Conservation (phyloP, 1,140 invertebrate genomes). For the Leptopilina boulardi region DNA sequence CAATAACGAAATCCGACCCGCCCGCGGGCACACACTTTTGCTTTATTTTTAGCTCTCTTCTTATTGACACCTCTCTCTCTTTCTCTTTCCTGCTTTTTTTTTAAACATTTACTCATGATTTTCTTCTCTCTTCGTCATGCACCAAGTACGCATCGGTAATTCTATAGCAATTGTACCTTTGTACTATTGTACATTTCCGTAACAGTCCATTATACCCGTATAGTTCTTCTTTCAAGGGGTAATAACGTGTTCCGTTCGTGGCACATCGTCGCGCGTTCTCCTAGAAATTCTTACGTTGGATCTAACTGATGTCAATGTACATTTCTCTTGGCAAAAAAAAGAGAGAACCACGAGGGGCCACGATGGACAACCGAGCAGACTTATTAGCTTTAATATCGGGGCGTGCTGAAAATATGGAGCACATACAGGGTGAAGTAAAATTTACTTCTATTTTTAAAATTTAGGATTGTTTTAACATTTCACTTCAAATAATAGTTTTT, state of each 20-base stretch:
- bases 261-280: not conserved
- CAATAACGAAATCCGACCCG: constrained; percentile 74
- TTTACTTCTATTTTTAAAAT: not conserved
- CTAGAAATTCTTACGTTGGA: not conserved
- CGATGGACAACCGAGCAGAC: constrained; percentile 18
- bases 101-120: constrained; percentile 22
- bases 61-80: constrained; percentile 42
- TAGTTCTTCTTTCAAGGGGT: constrained; percentile 16
- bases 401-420: not conserved
- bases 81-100: constrained; percentile 43
- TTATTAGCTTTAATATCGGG: constrained; percentile 35
- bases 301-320: not conserved
- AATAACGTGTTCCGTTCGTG: not conserved
- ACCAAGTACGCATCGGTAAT: constrained; percentile 48
- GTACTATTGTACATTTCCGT: constrained; percentile 55
- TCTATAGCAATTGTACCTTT: constrained; percentile 60
- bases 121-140: constrained; percentile 37
- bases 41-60: constrained; percentile 52
- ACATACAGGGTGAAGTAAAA: constrained; percentile 3
- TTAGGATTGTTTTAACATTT: not conserved
- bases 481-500: no score
- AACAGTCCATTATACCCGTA: constrained; percentile 29
- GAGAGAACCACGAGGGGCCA: not conserved
- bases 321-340: constrained; percentile 6
- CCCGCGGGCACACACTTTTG: constrained; percentile 69